These are phyloP conservation scores for Triplophysa yarkandensis DNA, from an alignment of 2,797 vertebrate genomes.

Conservation along the genomic window DNA sequence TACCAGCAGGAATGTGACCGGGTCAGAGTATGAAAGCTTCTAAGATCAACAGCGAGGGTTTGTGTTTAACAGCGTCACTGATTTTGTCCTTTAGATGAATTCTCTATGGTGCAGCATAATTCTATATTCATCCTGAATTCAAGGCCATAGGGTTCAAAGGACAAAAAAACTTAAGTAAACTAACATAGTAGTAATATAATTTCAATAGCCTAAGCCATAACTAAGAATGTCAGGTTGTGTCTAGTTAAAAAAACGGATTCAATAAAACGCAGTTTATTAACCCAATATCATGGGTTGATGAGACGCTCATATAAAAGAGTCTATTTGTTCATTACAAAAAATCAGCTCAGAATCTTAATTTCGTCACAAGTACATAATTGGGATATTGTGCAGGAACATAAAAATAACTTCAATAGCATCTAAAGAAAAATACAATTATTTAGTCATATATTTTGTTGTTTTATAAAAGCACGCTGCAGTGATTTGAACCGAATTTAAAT, in stretches of 20 bases:
- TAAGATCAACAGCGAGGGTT: conserved; percentile 47
- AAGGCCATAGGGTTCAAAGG: not conserved
- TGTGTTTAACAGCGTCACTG: conserved; percentile 38
- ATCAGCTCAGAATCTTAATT: not conserved
- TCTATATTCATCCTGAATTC: conserved; percentile 5
- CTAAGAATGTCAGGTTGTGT: not conserved
- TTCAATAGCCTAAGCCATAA: not conserved
- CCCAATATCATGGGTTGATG: not conserved
- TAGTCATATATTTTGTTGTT: too few species aligned
- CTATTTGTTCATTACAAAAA: too few species aligned
- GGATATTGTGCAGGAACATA: not conserved
- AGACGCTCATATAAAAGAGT: not conserved
- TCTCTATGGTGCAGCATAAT: conserved; percentile 47
- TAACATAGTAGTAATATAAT: not conserved
- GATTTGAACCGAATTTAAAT: too few species aligned
- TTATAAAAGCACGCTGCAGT: too few species aligned
- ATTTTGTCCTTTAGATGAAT: conserved; percentile 45
- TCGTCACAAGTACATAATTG: not conserved
- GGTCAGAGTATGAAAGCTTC: conserved; percentile 63
- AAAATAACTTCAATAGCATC: not conserved
- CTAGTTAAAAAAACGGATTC: not conserved
- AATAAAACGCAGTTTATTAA: not conserved
- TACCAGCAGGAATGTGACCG: conserved; percentile 72
- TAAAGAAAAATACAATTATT: not conserved
- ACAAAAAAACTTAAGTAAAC: not conserved